Evolutionary conservation across 2,888 invertebrate species (phyloP), one percentile per base, ranked within the genome.

Genomic region (Synanthedon vespiformis): DNA sequence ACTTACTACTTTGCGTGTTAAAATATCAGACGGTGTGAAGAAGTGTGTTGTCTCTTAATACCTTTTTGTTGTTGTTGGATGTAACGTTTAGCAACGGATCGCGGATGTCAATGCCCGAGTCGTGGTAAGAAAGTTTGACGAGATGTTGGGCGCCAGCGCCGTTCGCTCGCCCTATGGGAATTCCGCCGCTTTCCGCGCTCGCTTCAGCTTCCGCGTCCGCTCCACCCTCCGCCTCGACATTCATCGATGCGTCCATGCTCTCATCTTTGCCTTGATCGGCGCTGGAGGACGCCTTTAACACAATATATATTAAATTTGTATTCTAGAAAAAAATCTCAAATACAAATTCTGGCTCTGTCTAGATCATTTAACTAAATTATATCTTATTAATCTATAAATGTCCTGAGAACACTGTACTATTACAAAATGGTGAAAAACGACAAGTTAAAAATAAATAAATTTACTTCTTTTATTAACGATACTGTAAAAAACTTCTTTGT

Each of bases 91-190:
- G 89, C 69, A 92, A 70, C 50, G 93, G 92, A 72, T 95, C 95
- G 65, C 94, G 90, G 66, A 95, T 95, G 80, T 95, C 95, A 69
- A 95, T 95, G 64, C 95, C 95, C 11, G 95, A 95, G 88, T 95
- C 95, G 80, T 95, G 95, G 88, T 94, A 95, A 65, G 94, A 94
- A 64, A 93, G 91, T 80, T 95, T 95, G 66, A 92, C 92, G 70
- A 94, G 90, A 74, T 91, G 91, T 51, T 72, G 82, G 13, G 80
- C 80, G 58, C 73, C 77, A 2, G 70, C 73, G 4, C 64, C 68
- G 63, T 90, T 90, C 67, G 89, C 89, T 54, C 74, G 88, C 66
- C 70, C 88, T 59, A 76, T 78, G 49, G 10, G 49, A 13, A 10
- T 14, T 63, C 66, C 72, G 18, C 66, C 70, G 57, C 71, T 74